Evolutionary conservation across 2,113 vertebrate species (phyloP).

Genomic region (Passer montanus): DNA sequence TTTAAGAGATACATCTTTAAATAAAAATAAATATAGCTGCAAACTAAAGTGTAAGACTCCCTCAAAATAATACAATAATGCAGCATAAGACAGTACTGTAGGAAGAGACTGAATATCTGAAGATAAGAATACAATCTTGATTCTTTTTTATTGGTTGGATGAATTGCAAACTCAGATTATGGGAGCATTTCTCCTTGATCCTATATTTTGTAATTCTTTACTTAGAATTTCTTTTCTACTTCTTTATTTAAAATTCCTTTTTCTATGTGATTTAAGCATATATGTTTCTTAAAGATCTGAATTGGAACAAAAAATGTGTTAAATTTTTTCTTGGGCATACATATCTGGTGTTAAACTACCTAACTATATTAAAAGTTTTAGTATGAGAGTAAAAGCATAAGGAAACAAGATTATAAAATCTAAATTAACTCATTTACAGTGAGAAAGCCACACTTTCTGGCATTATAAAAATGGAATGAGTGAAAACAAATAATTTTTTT

Average conservation of each 20-base stretch:
- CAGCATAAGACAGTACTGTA: fast-evolving
- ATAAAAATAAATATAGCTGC: neutral
- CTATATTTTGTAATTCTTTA: neutral
- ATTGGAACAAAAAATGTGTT: neutral
- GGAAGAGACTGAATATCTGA: neutral
- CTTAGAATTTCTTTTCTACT: neutral
- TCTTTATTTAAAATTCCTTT: neutral
- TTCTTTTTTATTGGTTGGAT: neutral
- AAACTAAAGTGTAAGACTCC: neutral
- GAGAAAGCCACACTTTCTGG: neutral
- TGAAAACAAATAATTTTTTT: neutral
- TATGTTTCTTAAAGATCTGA: neutral
- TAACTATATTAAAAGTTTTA: neutral
- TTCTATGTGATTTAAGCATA: neutral
- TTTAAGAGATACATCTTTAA: neutral
- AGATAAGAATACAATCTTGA: neutral
- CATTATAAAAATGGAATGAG: neutral
- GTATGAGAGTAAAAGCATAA: neutral
- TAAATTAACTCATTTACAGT: neutral
- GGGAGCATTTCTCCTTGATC: neutral
- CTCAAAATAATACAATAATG: neutral
- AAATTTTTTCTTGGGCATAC: neutral
- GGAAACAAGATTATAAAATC: neutral
- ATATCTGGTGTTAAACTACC: neutral
- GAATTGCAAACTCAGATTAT: neutral